Conservation (phyloP, 2,888 invertebrate species). For the Apodemia duryi region DNA sequence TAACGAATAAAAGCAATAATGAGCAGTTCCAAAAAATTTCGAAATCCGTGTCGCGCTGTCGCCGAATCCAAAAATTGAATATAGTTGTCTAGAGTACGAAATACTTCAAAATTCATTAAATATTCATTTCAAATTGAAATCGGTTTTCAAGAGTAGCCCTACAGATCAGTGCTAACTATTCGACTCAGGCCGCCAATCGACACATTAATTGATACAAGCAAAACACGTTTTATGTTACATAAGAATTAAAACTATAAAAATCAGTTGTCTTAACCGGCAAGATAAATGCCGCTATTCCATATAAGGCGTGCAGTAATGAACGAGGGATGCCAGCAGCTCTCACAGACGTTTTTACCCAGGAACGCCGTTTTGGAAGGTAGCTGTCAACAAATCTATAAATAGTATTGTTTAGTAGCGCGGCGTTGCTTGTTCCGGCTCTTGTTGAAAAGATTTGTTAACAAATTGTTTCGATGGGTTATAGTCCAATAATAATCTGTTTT, state of each 20-base stretch:
- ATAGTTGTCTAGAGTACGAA: too few species aligned
- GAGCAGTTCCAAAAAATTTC: too few species aligned
- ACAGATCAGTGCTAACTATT: neutral
- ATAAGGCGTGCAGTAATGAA: constrained; percentile 6
- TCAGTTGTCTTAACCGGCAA: neutral
- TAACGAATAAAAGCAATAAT: too few species aligned
- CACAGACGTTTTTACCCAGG: constrained; percentile 2
- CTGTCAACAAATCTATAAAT: constrained; percentile 14
- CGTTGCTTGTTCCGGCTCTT: neutral
- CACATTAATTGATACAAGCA: neutral
- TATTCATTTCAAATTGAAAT: too few species aligned
- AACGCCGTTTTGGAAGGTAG: constrained; percentile 6
- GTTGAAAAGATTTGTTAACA: constrained; percentile 5
- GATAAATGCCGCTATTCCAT: neutral
- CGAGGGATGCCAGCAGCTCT: neutral
- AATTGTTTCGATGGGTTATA: neutral
- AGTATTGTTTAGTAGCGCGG: constrained; percentile 7
- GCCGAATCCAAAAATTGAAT: too few species aligned
- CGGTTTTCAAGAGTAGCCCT: too few species aligned
- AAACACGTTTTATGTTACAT: neutral
- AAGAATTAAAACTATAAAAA: constrained; percentile 4
- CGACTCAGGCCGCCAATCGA: neutral
- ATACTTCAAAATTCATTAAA: too few species aligned
- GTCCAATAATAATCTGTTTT: neutral
- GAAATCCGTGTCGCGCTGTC: too few species aligned